Evolutionary conservation across 2,797 vertebrate genomes (phyloP), one percentile per base, ranked within the genome.

Genomic region (Furcifer pardalis): DNA sequence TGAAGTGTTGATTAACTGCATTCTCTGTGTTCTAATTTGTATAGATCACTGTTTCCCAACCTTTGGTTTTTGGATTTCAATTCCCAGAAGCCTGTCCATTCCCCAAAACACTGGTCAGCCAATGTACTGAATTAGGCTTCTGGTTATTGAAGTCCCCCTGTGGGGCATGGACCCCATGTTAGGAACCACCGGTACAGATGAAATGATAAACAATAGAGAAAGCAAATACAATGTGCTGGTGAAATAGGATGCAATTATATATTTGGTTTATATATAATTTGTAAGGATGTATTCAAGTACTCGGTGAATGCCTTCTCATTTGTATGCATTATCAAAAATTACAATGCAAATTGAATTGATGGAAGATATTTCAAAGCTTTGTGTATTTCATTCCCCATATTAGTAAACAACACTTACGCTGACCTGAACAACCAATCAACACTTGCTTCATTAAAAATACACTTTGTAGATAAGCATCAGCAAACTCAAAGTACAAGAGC

Each of bases 321-420:
- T 69, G 35, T 68, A 84, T 84, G 62, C 65, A 32, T 12, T 32
- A 35, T 46, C 65, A 72, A 71, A 81, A 10, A 78, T 35, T 8
- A 5, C 66, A 78, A 46, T 78, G 37, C 76, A 84, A 78, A 69
- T 44, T 60, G 75, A 62, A 8, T 71, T 77, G 82, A 79, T 12
- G 59, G 68, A 37, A 72, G 23, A 6, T 78, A 37, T 78, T 86
- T 77, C 35, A 62, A 42, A 81, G 52, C 8, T 32, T 76, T 52
- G 49, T 49, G 77, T 66, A 82, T n/a, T 23, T 90, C 21, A 77
- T 65, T 91, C 88, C 85, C 72, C 56, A 30, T 63, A 69, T 86
- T 87, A 84, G 85, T 71, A 90, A 79, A 88, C 17, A 81, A 12
- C 52, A 66, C 69, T 91, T 88, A 76, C 79, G 49, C 6, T 23